A percentile compares a stretch with the other conserved stretches of the same genome.
phyloP scores from a whole-genome alignment of 2,797 vertebrate genomes.

The Parambassis ranga region DNA sequence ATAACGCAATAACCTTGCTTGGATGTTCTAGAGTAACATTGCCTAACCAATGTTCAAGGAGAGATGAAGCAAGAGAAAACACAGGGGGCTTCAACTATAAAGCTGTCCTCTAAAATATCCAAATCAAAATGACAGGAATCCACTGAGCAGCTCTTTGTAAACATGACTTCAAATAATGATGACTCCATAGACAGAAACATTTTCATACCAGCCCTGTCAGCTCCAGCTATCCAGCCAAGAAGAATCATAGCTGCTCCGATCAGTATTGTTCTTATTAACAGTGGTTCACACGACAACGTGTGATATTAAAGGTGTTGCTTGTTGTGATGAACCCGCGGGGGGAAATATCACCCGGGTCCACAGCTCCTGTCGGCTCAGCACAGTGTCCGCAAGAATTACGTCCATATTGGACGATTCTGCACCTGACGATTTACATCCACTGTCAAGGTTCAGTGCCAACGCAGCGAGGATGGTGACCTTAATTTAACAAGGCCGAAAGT shows the following conservation, averaged over 20 bases:
- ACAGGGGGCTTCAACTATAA: conserved; percentile 19
- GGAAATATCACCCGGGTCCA: not conserved
- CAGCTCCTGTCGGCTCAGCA: not conserved
- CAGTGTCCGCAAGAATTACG: not conserved
- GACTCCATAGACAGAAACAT: not conserved
- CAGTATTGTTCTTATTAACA: not conserved
- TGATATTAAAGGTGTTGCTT: not conserved
- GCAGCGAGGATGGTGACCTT: not conserved
- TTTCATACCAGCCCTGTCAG: not conserved
- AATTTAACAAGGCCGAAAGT: not conserved
- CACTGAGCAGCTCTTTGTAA: not conserved
- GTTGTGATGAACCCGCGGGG: not conserved
- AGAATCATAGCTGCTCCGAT: conserved; percentile 1
- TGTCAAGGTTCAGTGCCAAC: not conserved
- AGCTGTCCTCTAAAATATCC: conserved; percentile 26
- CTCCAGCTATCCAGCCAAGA: not conserved
- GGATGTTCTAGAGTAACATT: no score
- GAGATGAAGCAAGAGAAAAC: conserved; percentile 17
- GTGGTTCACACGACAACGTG: not conserved
- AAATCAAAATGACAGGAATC: conserved; percentile 30
- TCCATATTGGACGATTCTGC: not conserved
- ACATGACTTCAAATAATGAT: not conserved
- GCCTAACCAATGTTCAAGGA: no score
- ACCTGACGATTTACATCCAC: not conserved
- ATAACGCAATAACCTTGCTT: no score